Conservation (phyloP, 64 coral and sea anemone species). For the Stylophora pistillata region DNA sequence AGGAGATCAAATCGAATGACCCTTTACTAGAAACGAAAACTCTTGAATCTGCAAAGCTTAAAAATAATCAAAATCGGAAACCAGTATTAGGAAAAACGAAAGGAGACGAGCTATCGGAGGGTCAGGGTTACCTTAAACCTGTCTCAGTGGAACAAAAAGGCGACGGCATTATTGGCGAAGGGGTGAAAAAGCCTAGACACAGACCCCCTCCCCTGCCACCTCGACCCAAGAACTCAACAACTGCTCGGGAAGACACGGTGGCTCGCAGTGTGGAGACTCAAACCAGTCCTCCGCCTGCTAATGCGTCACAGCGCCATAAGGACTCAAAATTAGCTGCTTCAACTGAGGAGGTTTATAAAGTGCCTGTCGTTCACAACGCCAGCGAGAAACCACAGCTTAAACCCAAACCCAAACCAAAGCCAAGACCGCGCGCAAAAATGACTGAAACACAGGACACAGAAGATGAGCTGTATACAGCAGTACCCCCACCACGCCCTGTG, state of each 20-base stretch:
- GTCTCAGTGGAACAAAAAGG: not conserved
- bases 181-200: not conserved
- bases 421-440: conserved; percentile 26
- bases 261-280: conserved; percentile 10
- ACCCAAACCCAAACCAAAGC: conserved; percentile 31
- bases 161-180: not conserved
- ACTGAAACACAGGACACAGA: not conserved
- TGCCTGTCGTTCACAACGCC: not conserved
- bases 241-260: not conserved
- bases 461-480: not conserved
- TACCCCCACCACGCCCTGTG: not conserved
- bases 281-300: not conserved
- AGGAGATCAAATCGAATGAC: not conserved
- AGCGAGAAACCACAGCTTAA: conserved; percentile 20
- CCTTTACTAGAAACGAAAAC: not conserved
- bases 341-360: not conserved
- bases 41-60: not conserved
- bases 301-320: not conserved
- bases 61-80: not conserved
- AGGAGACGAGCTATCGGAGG: not conserved
- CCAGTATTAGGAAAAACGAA: not conserved
- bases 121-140: not conserved
- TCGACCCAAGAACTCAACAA: conserved; percentile 4
- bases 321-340: not conserved
- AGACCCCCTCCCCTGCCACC: conserved; percentile 28